Conservation (phyloP, 2,113 vertebrate species). For the Ascaphus truei region DNA sequence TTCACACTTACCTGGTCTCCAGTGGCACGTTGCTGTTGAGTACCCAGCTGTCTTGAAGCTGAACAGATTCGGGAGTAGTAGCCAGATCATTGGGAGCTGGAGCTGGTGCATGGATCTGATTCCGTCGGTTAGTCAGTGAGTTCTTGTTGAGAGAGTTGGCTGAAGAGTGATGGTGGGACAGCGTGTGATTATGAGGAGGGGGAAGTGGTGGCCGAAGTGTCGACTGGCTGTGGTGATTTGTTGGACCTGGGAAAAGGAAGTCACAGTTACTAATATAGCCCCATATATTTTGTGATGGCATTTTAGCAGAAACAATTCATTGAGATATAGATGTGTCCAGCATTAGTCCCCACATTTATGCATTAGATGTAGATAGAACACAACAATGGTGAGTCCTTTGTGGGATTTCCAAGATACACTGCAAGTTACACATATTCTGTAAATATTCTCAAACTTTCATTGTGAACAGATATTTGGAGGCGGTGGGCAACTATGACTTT, state of each 20-base stretch:
- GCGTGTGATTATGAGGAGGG: constrained; percentile 91
- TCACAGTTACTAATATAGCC: too few species aligned
- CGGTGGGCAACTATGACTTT: too few species aligned
- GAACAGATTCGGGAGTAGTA: constrained; percentile 93
- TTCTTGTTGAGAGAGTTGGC: constrained; percentile 98
- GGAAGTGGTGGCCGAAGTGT: constrained; percentile 92
- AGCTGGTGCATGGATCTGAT: constrained; percentile 85
- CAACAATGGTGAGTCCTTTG: too few species aligned
- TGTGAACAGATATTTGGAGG: too few species aligned
- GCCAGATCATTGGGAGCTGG: constrained; percentile 85
- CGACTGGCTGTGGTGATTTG: constrained; percentile 94
- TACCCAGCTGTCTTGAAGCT: constrained; percentile 99
- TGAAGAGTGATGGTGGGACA: constrained; percentile 90
- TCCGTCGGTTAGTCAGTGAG: constrained; percentile 87
- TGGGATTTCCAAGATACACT: too few species aligned
- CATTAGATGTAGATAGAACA: too few species aligned
- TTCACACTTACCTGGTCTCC: constrained; percentile 83
- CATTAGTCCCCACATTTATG: too few species aligned
- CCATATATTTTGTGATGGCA: too few species aligned
- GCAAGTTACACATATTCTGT: too few species aligned
- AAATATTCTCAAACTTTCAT: too few species aligned
- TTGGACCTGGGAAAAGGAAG: constrained; percentile 71
- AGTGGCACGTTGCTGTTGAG: constrained; percentile 96
- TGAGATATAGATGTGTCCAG: too few species aligned
- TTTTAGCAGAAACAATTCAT: too few species aligned